A percentile compares a stretch with the other conserved stretches of the same genome.
Evolutionary conservation across 2,888 invertebrate genomes (phyloP).

Genomic region (Digitonthophagus gazella): DNA sequence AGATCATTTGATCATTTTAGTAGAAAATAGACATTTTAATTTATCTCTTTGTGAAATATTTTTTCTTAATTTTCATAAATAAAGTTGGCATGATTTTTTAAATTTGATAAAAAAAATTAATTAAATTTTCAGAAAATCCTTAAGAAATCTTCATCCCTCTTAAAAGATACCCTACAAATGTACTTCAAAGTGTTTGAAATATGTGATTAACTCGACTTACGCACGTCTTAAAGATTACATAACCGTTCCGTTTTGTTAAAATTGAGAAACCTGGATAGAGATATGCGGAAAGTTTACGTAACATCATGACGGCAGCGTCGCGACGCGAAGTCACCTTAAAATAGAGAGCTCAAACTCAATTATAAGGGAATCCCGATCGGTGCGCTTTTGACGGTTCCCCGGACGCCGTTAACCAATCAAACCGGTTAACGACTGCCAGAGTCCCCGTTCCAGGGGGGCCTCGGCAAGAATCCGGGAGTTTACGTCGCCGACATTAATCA

Average conservation of each 20-base stretch:
- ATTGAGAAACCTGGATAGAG: conserved; percentile 3
- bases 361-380: conserved; percentile 35
- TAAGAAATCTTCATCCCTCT: no score
- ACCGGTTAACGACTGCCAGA: conserved; percentile 24
- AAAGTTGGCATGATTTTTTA: no score
- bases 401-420: conserved; percentile 34
- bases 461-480: conserved; percentile 16
- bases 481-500: conserved; percentile 20
- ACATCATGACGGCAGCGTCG: not conserved
- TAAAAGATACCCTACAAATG: no score
- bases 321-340: conserved; percentile 14
- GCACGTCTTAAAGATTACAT: not conserved
- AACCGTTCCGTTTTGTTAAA: conserved; percentile 1
- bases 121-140: no score
- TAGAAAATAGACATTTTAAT: no score
- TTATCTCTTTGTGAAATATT: no score
- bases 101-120: conserved; percentile 1
- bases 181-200: no score
- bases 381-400: conserved; percentile 31
- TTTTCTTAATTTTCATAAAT: no score
- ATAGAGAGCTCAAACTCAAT: conserved; percentile 32
- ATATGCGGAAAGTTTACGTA: conserved; percentile 13
- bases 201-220: no score
- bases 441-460: not conserved
- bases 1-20: no score